phyloP scores from a whole-genome alignment of 2,797 vertebrate genomes.

The Rallus crepitans region DNA sequence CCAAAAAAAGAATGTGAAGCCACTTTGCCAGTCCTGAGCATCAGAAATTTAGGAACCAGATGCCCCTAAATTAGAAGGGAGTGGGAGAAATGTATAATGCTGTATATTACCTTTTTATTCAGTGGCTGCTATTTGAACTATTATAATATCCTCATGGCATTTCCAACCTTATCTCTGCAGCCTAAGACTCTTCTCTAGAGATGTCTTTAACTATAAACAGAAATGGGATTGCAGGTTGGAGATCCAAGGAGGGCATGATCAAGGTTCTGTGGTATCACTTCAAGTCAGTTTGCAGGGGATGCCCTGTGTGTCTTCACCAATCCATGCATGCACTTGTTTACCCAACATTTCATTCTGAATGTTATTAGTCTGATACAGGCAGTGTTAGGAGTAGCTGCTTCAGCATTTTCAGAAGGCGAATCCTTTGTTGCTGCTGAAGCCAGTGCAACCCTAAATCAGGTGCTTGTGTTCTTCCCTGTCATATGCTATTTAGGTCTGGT shows the following conservation, averaged over 20 bases:
- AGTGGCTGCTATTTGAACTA: not conserved
- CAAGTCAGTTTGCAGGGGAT: not conserved
- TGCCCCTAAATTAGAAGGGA: not conserved
- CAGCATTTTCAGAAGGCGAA: not conserved
- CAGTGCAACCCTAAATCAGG: slow-evolving; percentile 36
- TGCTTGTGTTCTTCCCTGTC: slow-evolving; percentile 32
- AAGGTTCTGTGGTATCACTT: not conserved
- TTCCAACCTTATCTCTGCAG: not conserved
- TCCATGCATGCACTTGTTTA: accelerated
- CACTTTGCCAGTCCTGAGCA: not conserved
- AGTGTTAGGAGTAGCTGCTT: not conserved
- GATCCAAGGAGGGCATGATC: accelerated
- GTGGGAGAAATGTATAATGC: not conserved
- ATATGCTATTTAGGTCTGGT: slow-evolving; percentile 29
- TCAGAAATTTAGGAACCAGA: not conserved
- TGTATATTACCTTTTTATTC: not conserved
- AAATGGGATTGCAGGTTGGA: not conserved
- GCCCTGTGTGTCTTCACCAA: not conserved
- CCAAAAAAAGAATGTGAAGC: not conserved
- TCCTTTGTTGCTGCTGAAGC: not conserved
- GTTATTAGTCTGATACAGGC: not conserved
- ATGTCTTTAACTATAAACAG: not conserved
- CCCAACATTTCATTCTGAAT: accelerated
- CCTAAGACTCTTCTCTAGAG: not conserved
- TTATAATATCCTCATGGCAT: not conserved